These are phyloP conservation scores for Brachionus sp. DNA, from an alignment of 1,140 invertebrate genomes.

Conservation along the genomic window DNA sequence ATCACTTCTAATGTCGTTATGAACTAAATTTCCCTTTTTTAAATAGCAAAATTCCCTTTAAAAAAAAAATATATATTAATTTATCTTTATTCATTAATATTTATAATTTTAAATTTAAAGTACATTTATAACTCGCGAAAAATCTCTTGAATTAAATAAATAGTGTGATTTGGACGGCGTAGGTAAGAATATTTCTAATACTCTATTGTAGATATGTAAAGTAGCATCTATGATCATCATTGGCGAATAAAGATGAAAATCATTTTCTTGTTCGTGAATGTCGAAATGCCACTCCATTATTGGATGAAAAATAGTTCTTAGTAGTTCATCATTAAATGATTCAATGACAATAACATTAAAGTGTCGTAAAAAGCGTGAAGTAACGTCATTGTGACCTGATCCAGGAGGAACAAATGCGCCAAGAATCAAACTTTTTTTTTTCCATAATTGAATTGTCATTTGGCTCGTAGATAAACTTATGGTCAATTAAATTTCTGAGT, in stretches of 20 bases:
- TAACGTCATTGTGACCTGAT: conserved; percentile 57
- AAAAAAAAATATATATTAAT: neutral
- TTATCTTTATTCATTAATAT: neutral
- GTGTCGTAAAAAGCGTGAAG: conserved; percentile 57
- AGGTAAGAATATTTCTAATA: conserved; percentile 66
- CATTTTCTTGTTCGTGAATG: neutral
- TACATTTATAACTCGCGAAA: conserved; percentile 55
- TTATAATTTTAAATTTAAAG: neutral
- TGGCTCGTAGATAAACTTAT: conserved; percentile 51
- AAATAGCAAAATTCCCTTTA: conserved; percentile 18
- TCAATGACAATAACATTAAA: conserved; percentile 18
- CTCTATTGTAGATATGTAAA: conserved; percentile 32
- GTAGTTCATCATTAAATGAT: conserved; percentile 25
- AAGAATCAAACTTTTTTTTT: conserved; percentile 56
- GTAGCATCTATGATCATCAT: conserved; percentile 38
- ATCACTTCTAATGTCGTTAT: neutral
- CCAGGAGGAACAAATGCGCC: conserved; percentile 59
- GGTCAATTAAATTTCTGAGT: conserved; percentile 59
- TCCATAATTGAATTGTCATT: conserved; percentile 56
- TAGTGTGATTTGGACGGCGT: conserved; percentile 89
- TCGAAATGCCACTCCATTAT: conserved; percentile 32
- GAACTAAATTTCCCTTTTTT: neutral
- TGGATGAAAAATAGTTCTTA: conserved; percentile 25
- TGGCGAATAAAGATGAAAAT: conserved; percentile 6
- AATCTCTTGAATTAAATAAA: conserved; percentile 87